Conservation (phyloP, 1,140 invertebrate genomes). For the Acromyrmex charruanus region DNA sequence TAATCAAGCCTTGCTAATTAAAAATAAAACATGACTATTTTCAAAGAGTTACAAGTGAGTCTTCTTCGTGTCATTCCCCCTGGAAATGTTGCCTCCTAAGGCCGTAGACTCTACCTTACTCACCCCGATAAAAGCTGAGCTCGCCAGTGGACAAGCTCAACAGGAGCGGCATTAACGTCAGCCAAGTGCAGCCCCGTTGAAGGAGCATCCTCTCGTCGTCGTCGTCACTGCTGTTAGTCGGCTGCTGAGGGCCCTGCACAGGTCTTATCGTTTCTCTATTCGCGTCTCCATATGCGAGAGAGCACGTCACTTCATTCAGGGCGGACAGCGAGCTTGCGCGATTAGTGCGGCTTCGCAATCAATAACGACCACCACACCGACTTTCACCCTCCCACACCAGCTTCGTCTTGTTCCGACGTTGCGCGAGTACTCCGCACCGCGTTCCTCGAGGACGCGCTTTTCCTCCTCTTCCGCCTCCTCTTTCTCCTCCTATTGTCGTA, state of each 20-base stretch:
- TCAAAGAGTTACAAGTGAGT: slow-evolving; percentile 39
- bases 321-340: slow-evolving; percentile 80
- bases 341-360: slow-evolving; percentile 78
- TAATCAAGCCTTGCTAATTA: not conserved
- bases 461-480: not conserved
- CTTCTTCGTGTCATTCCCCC: slow-evolving; percentile 54
- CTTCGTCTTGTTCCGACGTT: slow-evolving; percentile 50
- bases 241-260: slow-evolving; percentile 40
- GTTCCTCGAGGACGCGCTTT: not conserved
- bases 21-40: not conserved
- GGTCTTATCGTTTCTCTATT: slow-evolving; percentile 67
- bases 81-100: slow-evolving; percentile 21
- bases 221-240: slow-evolving; percentile 55
- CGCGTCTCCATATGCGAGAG: slow-evolving; percentile 78
- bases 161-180: slow-evolving; percentile 78
- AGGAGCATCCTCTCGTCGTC: slow-evolving; percentile 79
- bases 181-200: slow-evolving; percentile 72
- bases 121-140: slow-evolving; percentile 81
- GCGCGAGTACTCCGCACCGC: slow-evolving; percentile 19
- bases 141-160: slow-evolving; percentile 79
- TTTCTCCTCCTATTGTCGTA: not conserved
- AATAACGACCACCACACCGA: slow-evolving; percentile 73
- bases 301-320: slow-evolving; percentile 81
- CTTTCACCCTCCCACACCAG: slow-evolving; percentile 68
- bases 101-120: slow-evolving; percentile 55